phyloP scores from a whole-genome alignment of 2,797 vertebrate species.

The Karalla daura region DNA sequence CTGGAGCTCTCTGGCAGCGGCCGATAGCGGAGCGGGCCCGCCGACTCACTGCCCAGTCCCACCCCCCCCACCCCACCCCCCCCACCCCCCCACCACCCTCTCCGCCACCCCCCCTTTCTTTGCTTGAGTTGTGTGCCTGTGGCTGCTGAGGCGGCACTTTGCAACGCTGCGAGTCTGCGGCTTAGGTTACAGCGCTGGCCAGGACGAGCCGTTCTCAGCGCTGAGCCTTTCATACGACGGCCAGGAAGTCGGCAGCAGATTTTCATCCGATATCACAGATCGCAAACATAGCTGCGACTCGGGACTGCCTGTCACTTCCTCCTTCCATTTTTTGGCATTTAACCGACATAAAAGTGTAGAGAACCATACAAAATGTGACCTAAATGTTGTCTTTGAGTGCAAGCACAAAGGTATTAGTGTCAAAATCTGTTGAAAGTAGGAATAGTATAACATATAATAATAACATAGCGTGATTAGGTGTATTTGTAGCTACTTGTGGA shows the following conservation, averaged over 20 bases:
- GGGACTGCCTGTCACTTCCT: slow-evolving; percentile 17
- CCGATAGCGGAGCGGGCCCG: slow-evolving; percentile 1
- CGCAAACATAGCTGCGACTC: neutral
- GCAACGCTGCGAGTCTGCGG: slow-evolving; percentile 11
- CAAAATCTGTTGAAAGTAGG: no score
- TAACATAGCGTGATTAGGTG: no score
- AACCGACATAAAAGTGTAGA: slow-evolving; percentile 1
- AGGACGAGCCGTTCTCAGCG: slow-evolving; percentile 10
- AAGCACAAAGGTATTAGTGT: no score
- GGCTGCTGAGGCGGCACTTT: slow-evolving; percentile 39
- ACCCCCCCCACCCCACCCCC: no score
- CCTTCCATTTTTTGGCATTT: slow-evolving; percentile 13
- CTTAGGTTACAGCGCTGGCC: slow-evolving; percentile 21
- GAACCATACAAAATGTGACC: neutral
- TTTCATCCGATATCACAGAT: slow-evolving; percentile 3
- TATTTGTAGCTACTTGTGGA: no score
- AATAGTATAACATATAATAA: no score
- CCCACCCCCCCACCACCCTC: no score
- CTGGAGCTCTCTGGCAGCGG: slow-evolving; percentile 54
- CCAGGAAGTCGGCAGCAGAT: slow-evolving; percentile 23
- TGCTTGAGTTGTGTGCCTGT: slow-evolving; percentile 33
- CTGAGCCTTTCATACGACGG: slow-evolving; percentile 2
- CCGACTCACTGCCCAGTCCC: slow-evolving; percentile 32
- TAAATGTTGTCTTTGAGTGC: no score
- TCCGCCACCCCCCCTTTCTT: no score